These are phyloP conservation scores for Digitonthophagus gazella DNA, from an alignment of 2,888 invertebrate species.

Conservation along the genomic window DNA sequence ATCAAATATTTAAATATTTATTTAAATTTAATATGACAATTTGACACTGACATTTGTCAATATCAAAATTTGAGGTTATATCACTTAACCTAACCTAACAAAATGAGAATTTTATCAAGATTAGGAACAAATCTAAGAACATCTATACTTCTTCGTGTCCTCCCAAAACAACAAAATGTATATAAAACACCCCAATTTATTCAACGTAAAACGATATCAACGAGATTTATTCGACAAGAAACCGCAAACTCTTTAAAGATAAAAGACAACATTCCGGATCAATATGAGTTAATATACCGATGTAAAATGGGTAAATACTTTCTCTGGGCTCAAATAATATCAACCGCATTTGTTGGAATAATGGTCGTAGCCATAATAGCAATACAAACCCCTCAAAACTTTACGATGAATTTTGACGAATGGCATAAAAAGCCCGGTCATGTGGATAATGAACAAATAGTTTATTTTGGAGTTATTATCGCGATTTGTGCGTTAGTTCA, in stretches of 20 bases:
- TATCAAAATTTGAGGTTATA: not conserved
- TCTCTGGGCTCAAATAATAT: conserved; percentile 36
- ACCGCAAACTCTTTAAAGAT: conserved; percentile 33
- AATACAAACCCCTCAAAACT: not conserved
- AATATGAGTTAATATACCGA: conserved; percentile 45
- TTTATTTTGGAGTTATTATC: conserved; percentile 37
- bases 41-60: too few relatives aligned
- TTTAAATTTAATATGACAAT: too few relatives aligned
- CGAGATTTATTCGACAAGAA: conserved; percentile 32
- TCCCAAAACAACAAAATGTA: not conserved
- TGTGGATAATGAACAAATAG: conserved; percentile 34
- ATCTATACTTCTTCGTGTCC: not conserved
- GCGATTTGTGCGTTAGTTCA: conserved; percentile 35
- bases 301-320: conserved; percentile 42
- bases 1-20: too few relatives aligned
- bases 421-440: conserved; percentile 25
- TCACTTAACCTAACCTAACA: not conserved
- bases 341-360: conserved; percentile 33
- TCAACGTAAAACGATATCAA: not conserved
- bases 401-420: not conserved
- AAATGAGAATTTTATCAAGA: not conserved
- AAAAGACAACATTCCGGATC: conserved; percentile 43
- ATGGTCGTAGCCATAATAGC: conserved; percentile 28
- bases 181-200: not conserved
- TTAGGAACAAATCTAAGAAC: not conserved